Evolutionary conservation across 2,888 invertebrate species (phyloP).

Genomic region (Cyaniris semiargus): DNA sequence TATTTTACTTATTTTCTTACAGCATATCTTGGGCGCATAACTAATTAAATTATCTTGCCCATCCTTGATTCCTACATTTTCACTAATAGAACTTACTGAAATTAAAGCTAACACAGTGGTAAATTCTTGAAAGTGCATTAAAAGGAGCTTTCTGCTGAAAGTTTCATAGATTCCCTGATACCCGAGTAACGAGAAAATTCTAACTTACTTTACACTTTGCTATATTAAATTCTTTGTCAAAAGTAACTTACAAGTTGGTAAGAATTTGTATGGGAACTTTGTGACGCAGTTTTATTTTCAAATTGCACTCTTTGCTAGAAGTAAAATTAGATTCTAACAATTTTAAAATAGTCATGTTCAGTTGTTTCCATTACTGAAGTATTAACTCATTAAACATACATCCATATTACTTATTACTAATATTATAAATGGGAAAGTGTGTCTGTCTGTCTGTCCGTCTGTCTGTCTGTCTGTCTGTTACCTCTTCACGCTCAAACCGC

Average conservation of each 20-base stretch:
- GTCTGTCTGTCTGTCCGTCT: no score
- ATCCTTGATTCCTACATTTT: neutral
- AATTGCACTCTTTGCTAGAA: neutral
- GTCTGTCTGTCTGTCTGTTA: no score
- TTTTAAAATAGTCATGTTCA: no score
- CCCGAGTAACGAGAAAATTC: conserved; percentile 23
- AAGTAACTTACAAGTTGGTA: neutral
- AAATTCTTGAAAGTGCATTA: neutral
- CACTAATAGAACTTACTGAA: neutral
- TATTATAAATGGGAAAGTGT: no score
- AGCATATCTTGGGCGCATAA: neutral
- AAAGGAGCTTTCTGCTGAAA: neutral
- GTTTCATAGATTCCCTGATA: neutral
- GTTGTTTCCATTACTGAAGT: no score
- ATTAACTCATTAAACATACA: no score
- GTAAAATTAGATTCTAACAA: no score
- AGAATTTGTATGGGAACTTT: conserved; percentile 24
- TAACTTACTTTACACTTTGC: conserved; percentile 16
- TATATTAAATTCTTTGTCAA: conserved; percentile 12
- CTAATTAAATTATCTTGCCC: neutral
- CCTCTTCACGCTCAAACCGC: no score
- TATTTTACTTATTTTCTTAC: neutral
- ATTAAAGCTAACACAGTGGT: conserved; percentile 5
- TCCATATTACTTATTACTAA: no score
- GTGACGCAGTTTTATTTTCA: neutral